Evolutionary conservation across 2,113 vertebrate genomes (phyloP).

Genomic region (Bungarus multicinctus): DNA sequence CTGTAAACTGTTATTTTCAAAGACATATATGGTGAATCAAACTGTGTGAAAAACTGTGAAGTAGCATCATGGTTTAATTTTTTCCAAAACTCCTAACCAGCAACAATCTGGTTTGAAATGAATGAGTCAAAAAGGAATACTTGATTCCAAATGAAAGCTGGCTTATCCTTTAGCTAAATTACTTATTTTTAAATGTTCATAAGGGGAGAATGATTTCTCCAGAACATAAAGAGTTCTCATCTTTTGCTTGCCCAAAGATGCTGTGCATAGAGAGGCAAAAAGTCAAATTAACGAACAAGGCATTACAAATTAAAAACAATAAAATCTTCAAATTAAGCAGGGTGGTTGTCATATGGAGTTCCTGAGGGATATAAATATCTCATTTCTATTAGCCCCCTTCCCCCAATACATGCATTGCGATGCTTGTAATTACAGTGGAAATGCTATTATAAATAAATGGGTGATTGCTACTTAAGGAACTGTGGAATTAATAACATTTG

Average conservation of each 20-base stretch:
- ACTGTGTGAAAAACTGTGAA: background rate
- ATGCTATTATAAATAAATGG: slow-evolving; percentile 44
- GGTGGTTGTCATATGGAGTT: slow-evolving; percentile 33
- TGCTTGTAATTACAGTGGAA: slow-evolving; percentile 50
- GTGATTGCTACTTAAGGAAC: slow-evolving; percentile 40
- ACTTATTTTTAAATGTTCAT: fast-evolving
- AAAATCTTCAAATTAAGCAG: slow-evolving; percentile 8
- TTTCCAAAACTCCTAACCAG: background rate
- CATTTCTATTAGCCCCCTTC: slow-evolving; percentile 35
- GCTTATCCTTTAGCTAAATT: background rate
- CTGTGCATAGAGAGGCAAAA: background rate
- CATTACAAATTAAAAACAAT: slow-evolving; percentile 27
- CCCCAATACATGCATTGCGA: slow-evolving; percentile 49
- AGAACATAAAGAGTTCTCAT: fast-evolving
- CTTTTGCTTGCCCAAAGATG: background rate
- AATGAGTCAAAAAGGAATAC: background rate
- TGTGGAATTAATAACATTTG: slow-evolving; percentile 46
- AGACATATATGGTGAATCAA: background rate
- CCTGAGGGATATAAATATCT: slow-evolving; percentile 42
- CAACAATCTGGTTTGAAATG: background rate
- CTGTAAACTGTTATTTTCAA: background rate
- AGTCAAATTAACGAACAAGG: slow-evolving; percentile 36
- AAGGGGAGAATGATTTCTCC: background rate
- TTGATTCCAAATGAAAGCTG: background rate
- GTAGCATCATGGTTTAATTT: background rate